Percentiles rank a stretch among this genome's conserved stretches.
Conservation (phyloP, 1,140 invertebrate genomes). For the Habropoda laboriosa region DNA sequence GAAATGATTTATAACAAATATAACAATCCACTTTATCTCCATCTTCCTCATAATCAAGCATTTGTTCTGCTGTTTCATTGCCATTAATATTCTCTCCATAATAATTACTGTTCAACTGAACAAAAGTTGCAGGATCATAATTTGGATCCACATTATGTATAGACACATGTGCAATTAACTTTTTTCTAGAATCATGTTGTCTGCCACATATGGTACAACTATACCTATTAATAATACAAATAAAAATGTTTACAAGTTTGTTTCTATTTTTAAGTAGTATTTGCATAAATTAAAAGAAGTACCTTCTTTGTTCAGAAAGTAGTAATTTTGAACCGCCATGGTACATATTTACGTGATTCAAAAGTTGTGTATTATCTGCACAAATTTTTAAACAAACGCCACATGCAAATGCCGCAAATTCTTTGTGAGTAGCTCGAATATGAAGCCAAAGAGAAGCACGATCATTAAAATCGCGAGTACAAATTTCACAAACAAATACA, state of each 20-base stretch:
- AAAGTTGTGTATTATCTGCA: constrained; percentile 80
- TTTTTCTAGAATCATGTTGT: constrained; percentile 84
- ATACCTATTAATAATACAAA: constrained; percentile 64
- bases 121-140: constrained; percentile 81
- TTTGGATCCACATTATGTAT: constrained; percentile 82
- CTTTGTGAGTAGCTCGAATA: constrained; percentile 83
- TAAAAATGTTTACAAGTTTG: background rate
- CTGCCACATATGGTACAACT: constrained; percentile 84
- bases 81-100: constrained; percentile 75
- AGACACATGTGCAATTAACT: constrained; percentile 83
- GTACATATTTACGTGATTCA: constrained; percentile 82
- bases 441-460: constrained; percentile 83
- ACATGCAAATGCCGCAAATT: constrained; percentile 83
- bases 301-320: constrained; percentile 78
- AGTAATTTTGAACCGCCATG: constrained; percentile 77
- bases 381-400: constrained; percentile 84
- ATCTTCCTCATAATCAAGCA: constrained; percentile 76
- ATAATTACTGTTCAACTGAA: constrained; percentile 81
- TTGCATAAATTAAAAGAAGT: constrained; percentile 30
- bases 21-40: constrained; percentile 78
- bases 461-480: constrained; percentile 82
- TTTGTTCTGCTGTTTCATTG: constrained; percentile 70
- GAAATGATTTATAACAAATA: constrained; percentile 81
- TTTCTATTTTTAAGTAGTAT: background rate
- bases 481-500: constrained; percentile 82